Base-by-base conservation (phyloP, 2,888 invertebrate species). In the Chymomyza caudatula region DNA sequence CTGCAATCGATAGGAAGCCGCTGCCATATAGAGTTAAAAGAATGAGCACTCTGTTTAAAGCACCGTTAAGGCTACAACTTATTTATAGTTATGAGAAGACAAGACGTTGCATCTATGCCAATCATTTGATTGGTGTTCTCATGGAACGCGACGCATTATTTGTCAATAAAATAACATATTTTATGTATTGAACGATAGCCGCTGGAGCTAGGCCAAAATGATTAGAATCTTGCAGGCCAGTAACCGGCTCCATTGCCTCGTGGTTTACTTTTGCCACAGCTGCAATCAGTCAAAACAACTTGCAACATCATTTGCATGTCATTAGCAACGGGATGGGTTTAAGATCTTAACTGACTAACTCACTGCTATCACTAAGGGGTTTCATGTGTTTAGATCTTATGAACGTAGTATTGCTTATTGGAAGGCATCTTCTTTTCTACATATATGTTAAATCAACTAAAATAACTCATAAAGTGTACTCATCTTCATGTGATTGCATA, bases 111-210 rank as follows among this genome's bases (percentile, higher is more conserved):
- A 47, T 47, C 15, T 13, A 19, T 51, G 80, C 85, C 77, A 83
- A 73, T 77, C 78, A 83, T 84, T 80, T 80, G 75, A 75, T 75
- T 69, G 77, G 77, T 76, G 76, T 76, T 76, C 73, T 73, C 65
- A 64, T 66, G 77, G 77, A 69, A 74, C 77, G 69, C 85, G 56
- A 63, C 67, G 80, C 80, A 79, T 80, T 80, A 79, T 77, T 80
- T 76, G 83, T 83, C 80, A 76, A 83, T 76, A 80, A 80, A 80
- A 77, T 80, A 64, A 63, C 65, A 74, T 69, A 73, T 65, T 69
- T 71, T 70, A 79, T 66, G 65, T 69, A 22, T 78, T 80, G 85
- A 85, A 85, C 80, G 76, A 85, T 65, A 73, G 83, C 73, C 77
- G 83, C 73, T 15, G 13, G 51, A 4, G 5, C 55, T 58, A 8